Percentiles rank a stretch among this genome's conserved stretches.
Evolutionary conservation across 1,140 invertebrate species (phyloP).

Genomic region (Rhagoletis pomonella): DNA sequence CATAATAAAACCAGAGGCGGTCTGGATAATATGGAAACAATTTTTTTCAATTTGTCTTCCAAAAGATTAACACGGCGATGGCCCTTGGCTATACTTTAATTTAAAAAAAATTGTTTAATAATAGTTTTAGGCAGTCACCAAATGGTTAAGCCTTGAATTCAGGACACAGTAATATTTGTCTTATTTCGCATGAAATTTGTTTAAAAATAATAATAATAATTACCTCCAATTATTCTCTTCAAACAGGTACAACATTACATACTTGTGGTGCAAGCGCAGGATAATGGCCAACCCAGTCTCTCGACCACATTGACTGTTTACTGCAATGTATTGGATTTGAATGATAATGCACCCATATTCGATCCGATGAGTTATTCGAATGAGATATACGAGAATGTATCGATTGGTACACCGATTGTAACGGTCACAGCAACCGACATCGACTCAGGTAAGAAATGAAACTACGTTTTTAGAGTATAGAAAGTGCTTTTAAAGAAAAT

Average conservation of each 20-base stretch:
- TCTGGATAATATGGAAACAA: no score
- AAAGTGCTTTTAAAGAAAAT: background rate
- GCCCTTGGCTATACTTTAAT: no score
- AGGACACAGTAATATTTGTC: no score
- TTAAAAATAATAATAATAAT: background rate
- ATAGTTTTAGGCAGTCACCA: no score
- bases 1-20: no score
- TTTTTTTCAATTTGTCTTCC: no score
- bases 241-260: slow-evolving; percentile 95
- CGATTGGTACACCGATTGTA: slow-evolving; percentile 85
- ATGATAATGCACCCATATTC: slow-evolving; percentile 95
- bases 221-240: slow-evolving; percentile 11
- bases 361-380: slow-evolving; percentile 91
- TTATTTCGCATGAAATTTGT: no score
- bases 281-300: slow-evolving; percentile 89
- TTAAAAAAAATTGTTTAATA: no score
- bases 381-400: slow-evolving; percentile 91
- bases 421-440: slow-evolving; percentile 91
- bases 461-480: no score
- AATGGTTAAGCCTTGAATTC: no score
- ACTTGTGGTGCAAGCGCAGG: slow-evolving; percentile 92
- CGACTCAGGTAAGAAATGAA: slow-evolving; percentile 84
- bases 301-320: slow-evolving; percentile 94
- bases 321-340: slow-evolving; percentile 94
- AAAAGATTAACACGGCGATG: no score